Evolutionary conservation across 2,888 invertebrate species (phyloP).

Genomic region (Tholera decimalis): DNA sequence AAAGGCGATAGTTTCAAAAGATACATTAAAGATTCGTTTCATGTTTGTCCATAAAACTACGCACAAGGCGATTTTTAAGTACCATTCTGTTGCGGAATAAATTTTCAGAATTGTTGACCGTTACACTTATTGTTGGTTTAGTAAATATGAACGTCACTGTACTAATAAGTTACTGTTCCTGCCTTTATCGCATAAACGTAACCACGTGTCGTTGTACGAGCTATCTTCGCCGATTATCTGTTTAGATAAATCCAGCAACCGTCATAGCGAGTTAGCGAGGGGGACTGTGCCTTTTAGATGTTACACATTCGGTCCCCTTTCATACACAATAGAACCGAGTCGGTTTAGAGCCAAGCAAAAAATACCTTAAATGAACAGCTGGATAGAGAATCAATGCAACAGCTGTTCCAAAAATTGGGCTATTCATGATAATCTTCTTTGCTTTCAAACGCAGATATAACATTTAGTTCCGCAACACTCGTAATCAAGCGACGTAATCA

Average conservation of each 20-base stretch:
- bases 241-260: constrained; percentile 80
- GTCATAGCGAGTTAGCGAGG: constrained; percentile 72
- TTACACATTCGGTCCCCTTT: constrained; percentile 79
- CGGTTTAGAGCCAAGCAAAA: constrained; percentile 59
- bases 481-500: constrained; percentile 55
- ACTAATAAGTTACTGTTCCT: constrained; percentile 42
- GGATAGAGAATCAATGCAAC: constrained; percentile 45
- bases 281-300: constrained; percentile 74
- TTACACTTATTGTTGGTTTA: constrained; percentile 4
- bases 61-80: constrained; percentile 3
- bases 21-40: constrained; percentile 29
- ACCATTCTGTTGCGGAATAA: background rate
- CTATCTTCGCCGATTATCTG: constrained; percentile 80
- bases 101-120: constrained; percentile 10
- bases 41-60: constrained; percentile 15
- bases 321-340: constrained; percentile 64
- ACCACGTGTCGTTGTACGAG: constrained; percentile 59
- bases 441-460: constrained; percentile 44
- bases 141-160: constrained; percentile 9
- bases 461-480: constrained; percentile 60
- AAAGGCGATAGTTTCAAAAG: constrained; percentile 65
- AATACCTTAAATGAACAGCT: constrained; percentile 53
- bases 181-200: constrained; percentile 60
- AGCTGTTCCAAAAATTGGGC: constrained; percentile 60
- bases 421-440: constrained; percentile 43